Percentiles rank a stretch among this genome's conserved stretches.
These are phyloP conservation scores for Lasioglossum baleicum DNA, from an alignment of 1,140 invertebrate genomes.

Conservation along the genomic window DNA sequence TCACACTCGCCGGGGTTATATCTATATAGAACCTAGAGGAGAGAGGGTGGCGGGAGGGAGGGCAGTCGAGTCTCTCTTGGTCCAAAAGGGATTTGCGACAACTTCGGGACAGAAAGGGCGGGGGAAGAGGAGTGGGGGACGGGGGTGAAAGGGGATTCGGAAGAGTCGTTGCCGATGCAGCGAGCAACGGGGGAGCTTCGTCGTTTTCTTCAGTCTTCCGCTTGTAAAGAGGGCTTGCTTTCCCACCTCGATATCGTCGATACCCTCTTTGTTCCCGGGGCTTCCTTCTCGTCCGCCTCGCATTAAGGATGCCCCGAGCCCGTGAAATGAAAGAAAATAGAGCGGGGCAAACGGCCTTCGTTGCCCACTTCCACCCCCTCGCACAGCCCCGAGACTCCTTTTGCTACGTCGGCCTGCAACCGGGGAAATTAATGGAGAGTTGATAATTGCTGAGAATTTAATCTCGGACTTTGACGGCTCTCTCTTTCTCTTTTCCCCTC, in stretches of 20 bases:
- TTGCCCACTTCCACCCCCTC: not conserved
- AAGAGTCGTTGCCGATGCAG: slow-evolving; percentile 42
- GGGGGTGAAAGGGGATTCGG: not conserved
- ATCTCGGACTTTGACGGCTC: slow-evolving; percentile 16
- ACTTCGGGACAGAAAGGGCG: slow-evolving; percentile 19
- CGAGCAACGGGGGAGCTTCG: slow-evolving; percentile 9
- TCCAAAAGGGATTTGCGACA: slow-evolving; percentile 62
- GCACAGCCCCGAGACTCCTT: not conserved
- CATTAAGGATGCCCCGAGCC: slow-evolving; percentile 44
- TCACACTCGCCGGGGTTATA: slow-evolving; percentile 29
- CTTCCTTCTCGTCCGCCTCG: slow-evolving; percentile 25
- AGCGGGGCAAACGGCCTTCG: not conserved
- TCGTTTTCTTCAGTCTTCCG: slow-evolving; percentile 42
- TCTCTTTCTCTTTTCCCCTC: not conserved
- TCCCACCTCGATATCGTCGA: slow-evolving; percentile 52
- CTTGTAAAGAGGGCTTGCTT: slow-evolving; percentile 45
- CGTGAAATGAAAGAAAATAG: slow-evolving; percentile 47
- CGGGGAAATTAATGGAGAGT: slow-evolving; percentile 39
- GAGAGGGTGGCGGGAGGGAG: too few species aligned
- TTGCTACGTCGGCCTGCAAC: too few species aligned
- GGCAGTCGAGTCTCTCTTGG: slow-evolving; percentile 30
- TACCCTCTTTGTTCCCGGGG: slow-evolving; percentile 46
- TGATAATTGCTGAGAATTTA: slow-evolving; percentile 46
- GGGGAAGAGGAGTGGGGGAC: not conserved
- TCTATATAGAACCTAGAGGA: slow-evolving; percentile 17